Conservation (phyloP, 2,113 vertebrate genomes). For the Nerophis lumbriciformis region DNA sequence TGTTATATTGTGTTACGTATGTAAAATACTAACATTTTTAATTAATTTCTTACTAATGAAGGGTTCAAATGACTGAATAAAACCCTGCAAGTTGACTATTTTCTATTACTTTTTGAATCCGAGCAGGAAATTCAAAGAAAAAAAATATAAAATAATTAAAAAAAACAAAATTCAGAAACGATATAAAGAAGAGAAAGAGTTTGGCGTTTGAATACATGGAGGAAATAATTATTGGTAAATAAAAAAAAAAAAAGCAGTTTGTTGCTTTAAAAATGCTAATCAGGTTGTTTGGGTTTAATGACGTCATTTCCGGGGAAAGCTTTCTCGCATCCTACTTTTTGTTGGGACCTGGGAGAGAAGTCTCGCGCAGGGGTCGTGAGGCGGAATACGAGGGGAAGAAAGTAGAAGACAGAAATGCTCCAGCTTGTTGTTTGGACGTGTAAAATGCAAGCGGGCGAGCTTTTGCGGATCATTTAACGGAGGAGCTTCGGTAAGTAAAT, state of each 20-base stretch:
- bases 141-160: too few species aligned
- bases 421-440: slow-evolving; percentile 16
- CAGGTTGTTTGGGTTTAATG: slow-evolving; percentile 48
- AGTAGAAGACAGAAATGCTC: slow-evolving; percentile 8
- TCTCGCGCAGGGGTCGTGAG: slow-evolving; percentile 14
- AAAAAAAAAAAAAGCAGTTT: background rate
- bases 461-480: slow-evolving; percentile 32
- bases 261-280: slow-evolving; percentile 72
- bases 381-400: background rate
- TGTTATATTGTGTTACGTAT: too few species aligned
- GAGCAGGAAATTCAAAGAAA: too few species aligned
- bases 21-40: too few species aligned
- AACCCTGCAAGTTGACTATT: too few species aligned
- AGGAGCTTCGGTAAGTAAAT: slow-evolving; percentile 45
- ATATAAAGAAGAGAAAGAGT: too few species aligned
- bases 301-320: slow-evolving; percentile 68
- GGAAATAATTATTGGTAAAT: background rate
- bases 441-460: slow-evolving; percentile 37
- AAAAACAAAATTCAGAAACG: too few species aligned
- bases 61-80: too few species aligned
- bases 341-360: slow-evolving; percentile 48
- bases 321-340: slow-evolving; percentile 57
- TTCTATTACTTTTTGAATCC: too few species aligned
- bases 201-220: background rate
- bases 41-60: too few species aligned